Evolutionary conservation across 2,888 invertebrate species (phyloP).

Genomic region (Tiliacea citrago): DNA sequence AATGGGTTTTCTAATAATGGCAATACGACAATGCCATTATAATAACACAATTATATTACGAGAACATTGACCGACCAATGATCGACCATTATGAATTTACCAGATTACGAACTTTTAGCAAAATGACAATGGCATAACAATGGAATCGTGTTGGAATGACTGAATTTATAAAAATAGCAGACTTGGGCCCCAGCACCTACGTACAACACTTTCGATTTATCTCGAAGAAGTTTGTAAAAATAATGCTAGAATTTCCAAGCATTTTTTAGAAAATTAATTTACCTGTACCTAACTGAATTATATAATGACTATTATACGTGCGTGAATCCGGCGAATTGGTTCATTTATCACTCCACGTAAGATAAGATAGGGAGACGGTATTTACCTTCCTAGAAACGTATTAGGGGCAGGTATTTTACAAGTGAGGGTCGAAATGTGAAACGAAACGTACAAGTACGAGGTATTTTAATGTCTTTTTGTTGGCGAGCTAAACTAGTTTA

Average conservation of each 20-base stretch:
- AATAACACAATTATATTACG: too few relatives aligned
- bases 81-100: too few relatives aligned
- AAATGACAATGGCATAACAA: too few relatives aligned
- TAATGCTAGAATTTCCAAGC: background rate
- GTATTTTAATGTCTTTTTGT: slow-evolving; percentile 45
- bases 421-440: slow-evolving; percentile 46
- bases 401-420: slow-evolving; percentile 43
- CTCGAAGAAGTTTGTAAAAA: background rate
- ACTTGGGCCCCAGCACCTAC: too few relatives aligned
- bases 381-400: slow-evolving; percentile 46
- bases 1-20: too few relatives aligned
- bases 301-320: slow-evolving; percentile 43
- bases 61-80: too few relatives aligned
- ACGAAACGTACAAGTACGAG: slow-evolving; percentile 27
- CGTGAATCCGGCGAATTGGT: slow-evolving; percentile 54
- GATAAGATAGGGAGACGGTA: slow-evolving; percentile 52
- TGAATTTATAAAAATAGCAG: too few relatives aligned
- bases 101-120: too few relatives aligned
- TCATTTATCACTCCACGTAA: slow-evolving; percentile 57
- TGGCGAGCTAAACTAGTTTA: slow-evolving; percentile 33
- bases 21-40: too few relatives aligned
- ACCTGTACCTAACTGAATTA: slow-evolving; percentile 25
- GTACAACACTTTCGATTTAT: background rate
- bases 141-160: too few relatives aligned
- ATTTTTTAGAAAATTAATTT: slow-evolving; percentile 32